Conservation (phyloP, 92 coral and sea anemone genomes). For the Zoanthus sociatus region DNA sequence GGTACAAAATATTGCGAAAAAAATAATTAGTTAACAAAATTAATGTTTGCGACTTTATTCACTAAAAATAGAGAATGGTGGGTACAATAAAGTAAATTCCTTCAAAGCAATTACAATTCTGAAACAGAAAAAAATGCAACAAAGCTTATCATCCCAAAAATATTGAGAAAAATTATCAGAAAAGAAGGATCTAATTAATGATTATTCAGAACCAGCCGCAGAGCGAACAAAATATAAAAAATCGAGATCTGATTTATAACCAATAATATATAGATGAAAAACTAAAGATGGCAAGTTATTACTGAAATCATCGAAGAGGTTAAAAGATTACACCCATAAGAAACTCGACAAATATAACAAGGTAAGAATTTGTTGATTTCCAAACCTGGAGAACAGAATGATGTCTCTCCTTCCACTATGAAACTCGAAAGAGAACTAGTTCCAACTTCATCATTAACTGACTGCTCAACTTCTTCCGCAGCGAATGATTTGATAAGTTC, state of each 20-base stretch:
- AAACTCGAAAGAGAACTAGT: neutral
- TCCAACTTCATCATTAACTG: slow-evolving; percentile 23
- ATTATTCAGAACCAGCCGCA: too few species aligned
- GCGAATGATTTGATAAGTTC: neutral
- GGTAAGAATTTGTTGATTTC: neutral
- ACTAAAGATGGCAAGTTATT: neutral
- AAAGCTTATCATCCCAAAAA: too few species aligned
- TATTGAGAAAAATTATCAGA: too few species aligned
- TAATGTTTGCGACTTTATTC: neutral
- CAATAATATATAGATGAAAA: neutral
- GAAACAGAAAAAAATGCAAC: neutral
- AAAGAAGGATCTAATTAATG: too few species aligned
- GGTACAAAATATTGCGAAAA: slow-evolving; percentile 19
- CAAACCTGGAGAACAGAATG: slow-evolving; percentile 28
- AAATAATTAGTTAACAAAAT: neutral
- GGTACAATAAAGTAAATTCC: neutral
- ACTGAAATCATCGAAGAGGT: neutral
- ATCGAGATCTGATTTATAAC: neutral
- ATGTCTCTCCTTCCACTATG: slow-evolving; percentile 12
- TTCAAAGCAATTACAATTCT: neutral
- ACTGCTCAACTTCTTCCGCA: slow-evolving; percentile 34
- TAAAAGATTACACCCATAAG: neutral
- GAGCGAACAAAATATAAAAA: too few species aligned
- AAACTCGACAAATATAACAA: slow-evolving; percentile 13
- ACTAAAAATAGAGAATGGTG: neutral